phyloP scores from a whole-genome alignment of 2,888 invertebrate species.

The Parelbella ahira region DNA sequence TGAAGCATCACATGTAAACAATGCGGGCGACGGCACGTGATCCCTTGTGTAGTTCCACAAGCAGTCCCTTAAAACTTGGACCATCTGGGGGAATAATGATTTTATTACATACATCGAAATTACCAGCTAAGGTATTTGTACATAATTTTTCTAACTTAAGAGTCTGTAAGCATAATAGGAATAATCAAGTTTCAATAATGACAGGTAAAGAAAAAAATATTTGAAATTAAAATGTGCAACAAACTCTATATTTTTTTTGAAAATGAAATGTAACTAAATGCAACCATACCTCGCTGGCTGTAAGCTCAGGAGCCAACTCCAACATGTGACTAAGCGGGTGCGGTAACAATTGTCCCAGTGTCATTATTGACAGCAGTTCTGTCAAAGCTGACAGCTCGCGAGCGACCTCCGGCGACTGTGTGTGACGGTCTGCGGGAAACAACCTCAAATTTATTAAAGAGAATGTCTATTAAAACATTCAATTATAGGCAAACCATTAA shows the following conservation, averaged over 20 bases:
- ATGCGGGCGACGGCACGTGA: slow-evolving; percentile 91
- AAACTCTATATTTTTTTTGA: too few relatives aligned
- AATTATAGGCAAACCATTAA: too few relatives aligned
- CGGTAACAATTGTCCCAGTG: slow-evolving; percentile 91
- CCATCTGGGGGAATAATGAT: slow-evolving; percentile 81
- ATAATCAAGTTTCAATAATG: too few relatives aligned
- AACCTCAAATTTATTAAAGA: too few relatives aligned
- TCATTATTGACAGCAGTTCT: slow-evolving; percentile 88
- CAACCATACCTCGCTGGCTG: slow-evolving; percentile 87
- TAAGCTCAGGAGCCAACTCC: slow-evolving; percentile 86
- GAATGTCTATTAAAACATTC: too few relatives aligned
- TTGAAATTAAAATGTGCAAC: too few relatives aligned
- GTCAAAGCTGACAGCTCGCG: slow-evolving; percentile 64
- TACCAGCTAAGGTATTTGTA: too few relatives aligned
- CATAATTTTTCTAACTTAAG: too few relatives aligned
- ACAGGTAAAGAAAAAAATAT: too few relatives aligned
- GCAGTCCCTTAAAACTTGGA: slow-evolving; percentile 89
- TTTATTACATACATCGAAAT: too few relatives aligned
- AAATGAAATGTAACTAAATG: too few relatives aligned
- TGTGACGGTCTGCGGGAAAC: slow-evolving; percentile 47
- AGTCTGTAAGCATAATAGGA: too few relatives aligned
- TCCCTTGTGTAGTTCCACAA: slow-evolving; percentile 95
- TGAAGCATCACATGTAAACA: slow-evolving; percentile 85
- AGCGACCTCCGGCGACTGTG: slow-evolving; percentile 53
- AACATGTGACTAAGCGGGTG: slow-evolving; percentile 89